Base-by-base conservation (phyloP, 2,113 vertebrate genomes). In the Ursus arctos region DNA sequence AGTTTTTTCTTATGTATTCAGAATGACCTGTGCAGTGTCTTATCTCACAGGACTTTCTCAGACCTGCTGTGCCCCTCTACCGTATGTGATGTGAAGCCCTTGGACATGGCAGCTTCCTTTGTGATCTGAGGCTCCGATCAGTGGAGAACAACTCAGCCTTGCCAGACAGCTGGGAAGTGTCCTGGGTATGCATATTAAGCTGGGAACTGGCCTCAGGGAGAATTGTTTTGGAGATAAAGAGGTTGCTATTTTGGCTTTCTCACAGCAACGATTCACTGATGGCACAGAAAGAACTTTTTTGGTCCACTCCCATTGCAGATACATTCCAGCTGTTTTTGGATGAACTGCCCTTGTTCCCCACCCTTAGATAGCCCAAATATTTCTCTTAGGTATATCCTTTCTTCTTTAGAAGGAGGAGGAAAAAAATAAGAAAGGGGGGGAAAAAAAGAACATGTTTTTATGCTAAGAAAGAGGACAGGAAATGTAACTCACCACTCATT, bases 121-220 rank as follows among this genome's bases (percentile, higher is more conserved):
- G 55, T 22, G 88, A 71, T 93, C 84, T 80, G 81, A 92, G 87
- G 31, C 53, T 67, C 88, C 24, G 0, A 43, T 36, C 18, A 13
- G 87, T 18, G 1, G 12, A 47, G n/a, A 28, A 51, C 5, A 1
- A 1, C 0, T 24, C 21, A 4, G 1, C 61, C 47, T 14, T 33
- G 84, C 93, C 18, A 67, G 97, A 96, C 98, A 98, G 98, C 98
- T 98, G 98, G 93, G 84, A 95, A 0, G 0, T 79, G 49, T 98
- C 88, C 94, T 72, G 47, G 59, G 49, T 63, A 53, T 97, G 82
- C 82, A 13, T 0, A 28, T 31, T 65, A 18, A 0, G 2, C 40
- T 94, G 72, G 57, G 59, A 89, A 28, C 49, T 43, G 94, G 71
- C 96, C 49, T 77, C 55, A 1, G 85, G 61, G 93, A 96, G 88